phyloP scores from a whole-genome alignment of 2,113 vertebrate genomes.

The Crotophaga sulcirostris region DNA sequence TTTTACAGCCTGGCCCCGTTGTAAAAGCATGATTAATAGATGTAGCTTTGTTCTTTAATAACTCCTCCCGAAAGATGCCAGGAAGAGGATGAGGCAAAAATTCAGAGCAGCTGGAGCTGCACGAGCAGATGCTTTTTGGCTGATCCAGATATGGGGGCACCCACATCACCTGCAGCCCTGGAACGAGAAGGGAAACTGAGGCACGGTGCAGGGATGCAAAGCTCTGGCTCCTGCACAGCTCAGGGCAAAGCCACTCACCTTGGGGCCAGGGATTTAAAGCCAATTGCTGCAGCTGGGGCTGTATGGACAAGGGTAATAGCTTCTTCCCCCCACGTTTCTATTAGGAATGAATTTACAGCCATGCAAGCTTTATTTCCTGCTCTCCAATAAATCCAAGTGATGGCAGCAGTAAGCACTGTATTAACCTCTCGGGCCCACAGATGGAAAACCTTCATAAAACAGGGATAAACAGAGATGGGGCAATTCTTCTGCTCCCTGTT shows the following conservation, averaged over 20 bases:
- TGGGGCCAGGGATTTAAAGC: background rate
- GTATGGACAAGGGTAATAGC: background rate
- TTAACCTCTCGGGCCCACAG: background rate
- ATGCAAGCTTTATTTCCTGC: background rate
- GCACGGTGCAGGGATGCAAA: fast-evolving
- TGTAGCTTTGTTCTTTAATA: background rate
- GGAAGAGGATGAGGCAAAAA: background rate
- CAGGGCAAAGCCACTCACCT: background rate
- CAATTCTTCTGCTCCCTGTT: background rate
- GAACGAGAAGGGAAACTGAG: background rate
- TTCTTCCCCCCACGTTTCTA: background rate
- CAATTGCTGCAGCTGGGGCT: background rate
- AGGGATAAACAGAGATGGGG: background rate
- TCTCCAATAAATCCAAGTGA: background rate
- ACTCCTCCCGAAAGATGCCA: background rate
- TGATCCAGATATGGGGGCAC: fast-evolving
- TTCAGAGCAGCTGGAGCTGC: background rate
- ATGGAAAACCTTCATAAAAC: background rate
- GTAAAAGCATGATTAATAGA: background rate
- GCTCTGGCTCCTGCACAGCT: background rate
- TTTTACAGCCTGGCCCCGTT: background rate
- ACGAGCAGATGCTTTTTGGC: background rate
- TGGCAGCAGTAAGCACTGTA: fast-evolving
- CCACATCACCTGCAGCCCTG: fast-evolving
- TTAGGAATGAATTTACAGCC: background rate